A percentile compares a stretch with the other conserved stretches of the same genome.
Conservation (phyloP, 2,797 vertebrate species). For the Poecile montanus region DNA sequence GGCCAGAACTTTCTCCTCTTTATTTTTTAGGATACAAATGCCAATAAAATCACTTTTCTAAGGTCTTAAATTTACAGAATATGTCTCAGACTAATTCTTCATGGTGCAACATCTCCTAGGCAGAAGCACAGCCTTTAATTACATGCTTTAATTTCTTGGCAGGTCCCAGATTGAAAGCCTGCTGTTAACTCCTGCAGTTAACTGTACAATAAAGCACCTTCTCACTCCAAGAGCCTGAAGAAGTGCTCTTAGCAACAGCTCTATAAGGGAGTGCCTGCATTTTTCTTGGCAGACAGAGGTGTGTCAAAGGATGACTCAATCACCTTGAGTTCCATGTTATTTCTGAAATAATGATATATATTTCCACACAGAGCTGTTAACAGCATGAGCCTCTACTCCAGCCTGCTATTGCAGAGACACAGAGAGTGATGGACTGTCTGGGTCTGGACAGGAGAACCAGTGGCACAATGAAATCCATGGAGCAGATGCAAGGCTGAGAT, state of each 20-base stretch:
- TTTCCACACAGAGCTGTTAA: not conserved
- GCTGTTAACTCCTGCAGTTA: conserved; percentile 55
- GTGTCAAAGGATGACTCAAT: conserved; percentile 59
- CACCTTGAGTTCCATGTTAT: conserved; percentile 35
- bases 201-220: conserved; percentile 33
- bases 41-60: not conserved
- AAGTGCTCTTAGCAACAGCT: conserved; percentile 53
- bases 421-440: not conserved
- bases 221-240: conserved; percentile 24
- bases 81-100: not conserved
- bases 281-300: conserved; percentile 69
- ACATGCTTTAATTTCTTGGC: conserved; percentile 27
- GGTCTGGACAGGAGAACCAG: not conserved
- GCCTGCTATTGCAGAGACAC: not conserved
- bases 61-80: not conserved
- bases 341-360: conserved; percentile 38
- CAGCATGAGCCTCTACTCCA: not conserved
- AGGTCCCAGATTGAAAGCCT: conserved; percentile 44
- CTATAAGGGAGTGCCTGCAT: conserved; percentile 27
- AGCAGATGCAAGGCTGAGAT: not conserved
- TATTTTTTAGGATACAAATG: not conserved
- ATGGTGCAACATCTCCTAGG: not conserved
- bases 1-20: not conserved
- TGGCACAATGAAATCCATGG: not conserved
- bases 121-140: conserved; percentile 12